phyloP scores from a whole-genome alignment of 2,797 vertebrate genomes.

The Odontamblyopus lacepedii region DNA sequence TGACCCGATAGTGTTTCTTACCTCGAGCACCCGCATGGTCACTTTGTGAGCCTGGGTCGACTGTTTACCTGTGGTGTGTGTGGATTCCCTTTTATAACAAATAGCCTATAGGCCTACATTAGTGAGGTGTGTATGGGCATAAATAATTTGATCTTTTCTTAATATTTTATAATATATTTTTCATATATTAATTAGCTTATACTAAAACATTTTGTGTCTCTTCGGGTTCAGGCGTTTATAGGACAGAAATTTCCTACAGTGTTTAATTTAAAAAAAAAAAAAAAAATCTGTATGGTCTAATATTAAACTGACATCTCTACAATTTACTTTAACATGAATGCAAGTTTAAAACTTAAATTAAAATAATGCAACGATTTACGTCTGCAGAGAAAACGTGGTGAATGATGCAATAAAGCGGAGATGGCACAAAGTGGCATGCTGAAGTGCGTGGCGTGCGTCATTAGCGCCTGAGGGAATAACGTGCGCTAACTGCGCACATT shows the following conservation, averaged over 20 bases:
- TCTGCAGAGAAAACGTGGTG: neutral
- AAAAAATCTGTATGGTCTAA: neutral
- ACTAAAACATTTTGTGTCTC: no score
- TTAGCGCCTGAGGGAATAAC: conserved; percentile 10
- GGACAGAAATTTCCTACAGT: neutral
- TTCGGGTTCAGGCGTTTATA: no score
- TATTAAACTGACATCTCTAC: neutral
- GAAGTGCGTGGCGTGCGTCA: conserved; percentile 8
- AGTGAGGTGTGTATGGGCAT: neutral
- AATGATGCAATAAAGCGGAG: neutral
- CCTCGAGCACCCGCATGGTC: conserved; percentile 34
- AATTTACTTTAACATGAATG: neutral
- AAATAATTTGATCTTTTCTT: neutral
- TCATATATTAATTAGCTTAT: no score
- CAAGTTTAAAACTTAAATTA: neutral
- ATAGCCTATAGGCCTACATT: neutral
- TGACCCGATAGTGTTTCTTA: conserved; percentile 40
- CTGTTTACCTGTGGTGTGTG: conserved; percentile 39
- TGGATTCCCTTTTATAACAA: neutral
- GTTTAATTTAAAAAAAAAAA: no score
- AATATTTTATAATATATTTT: neutral
- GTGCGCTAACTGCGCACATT: neutral
- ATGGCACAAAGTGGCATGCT: conserved; percentile 15
- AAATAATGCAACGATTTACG: neutral
- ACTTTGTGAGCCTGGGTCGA: conserved; percentile 41